Conservation (phyloP, 2,888 invertebrate species). For the Allophyes oxyacanthae region DNA sequence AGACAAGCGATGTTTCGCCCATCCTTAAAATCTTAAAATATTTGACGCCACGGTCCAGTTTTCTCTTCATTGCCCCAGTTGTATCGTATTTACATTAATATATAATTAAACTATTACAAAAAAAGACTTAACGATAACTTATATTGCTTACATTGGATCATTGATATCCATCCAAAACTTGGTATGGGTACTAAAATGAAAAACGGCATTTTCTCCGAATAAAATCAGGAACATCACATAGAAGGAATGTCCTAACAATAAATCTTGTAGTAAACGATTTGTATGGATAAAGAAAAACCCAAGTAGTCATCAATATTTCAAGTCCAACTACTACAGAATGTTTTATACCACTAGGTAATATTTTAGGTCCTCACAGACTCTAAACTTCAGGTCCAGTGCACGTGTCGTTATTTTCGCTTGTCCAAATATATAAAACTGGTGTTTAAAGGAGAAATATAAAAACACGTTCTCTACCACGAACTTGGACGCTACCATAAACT, state of each 20-base stretch:
- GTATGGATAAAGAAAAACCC: too few relatives aligned
- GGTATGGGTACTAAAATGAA: too few relatives aligned
- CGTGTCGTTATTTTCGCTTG: slow-evolving; percentile 26
- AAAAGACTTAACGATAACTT: too few relatives aligned
- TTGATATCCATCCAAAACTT: too few relatives aligned
- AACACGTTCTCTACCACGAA: slow-evolving; percentile 40
- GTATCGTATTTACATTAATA: neutral
- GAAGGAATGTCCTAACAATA: too few relatives aligned
- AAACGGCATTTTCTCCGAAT: too few relatives aligned
- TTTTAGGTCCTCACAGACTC: slow-evolving; percentile 15
- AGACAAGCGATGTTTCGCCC: neutral
- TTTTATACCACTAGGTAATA: slow-evolving; percentile 18
- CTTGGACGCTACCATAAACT: slow-evolving; percentile 62
- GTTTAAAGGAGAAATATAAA: slow-evolving; percentile 50
- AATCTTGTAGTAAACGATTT: too few relatives aligned
- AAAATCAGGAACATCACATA: too few relatives aligned
- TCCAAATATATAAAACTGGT: slow-evolving; percentile 39
- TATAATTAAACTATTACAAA: too few relatives aligned
- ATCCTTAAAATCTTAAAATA: slow-evolving; percentile 10
- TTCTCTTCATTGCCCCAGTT: neutral
- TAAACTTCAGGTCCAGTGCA: slow-evolving; percentile 19
- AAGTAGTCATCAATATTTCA: too few relatives aligned
- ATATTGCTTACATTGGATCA: too few relatives aligned
- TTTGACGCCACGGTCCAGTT: neutral
- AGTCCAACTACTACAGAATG: too few relatives aligned